Evolutionary conservation across 2,888 invertebrate genomes (phyloP).

Genomic region (Patella depressa): DNA sequence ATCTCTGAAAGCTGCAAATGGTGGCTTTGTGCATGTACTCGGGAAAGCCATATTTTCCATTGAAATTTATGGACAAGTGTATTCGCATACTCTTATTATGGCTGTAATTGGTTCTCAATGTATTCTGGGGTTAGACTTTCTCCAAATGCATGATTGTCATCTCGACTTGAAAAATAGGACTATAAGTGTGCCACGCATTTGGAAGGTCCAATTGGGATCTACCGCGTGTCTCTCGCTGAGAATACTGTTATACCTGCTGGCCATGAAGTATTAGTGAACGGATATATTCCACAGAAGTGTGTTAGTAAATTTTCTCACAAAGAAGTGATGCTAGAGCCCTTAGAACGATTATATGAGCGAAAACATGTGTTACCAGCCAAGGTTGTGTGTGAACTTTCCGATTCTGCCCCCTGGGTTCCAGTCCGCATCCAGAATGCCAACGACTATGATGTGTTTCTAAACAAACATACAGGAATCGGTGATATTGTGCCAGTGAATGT

Average conservation of each 20-base stretch:
- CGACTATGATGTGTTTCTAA: not conserved
- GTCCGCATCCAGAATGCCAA: no score
- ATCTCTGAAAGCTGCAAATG: not conserved
- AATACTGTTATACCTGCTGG: not conserved
- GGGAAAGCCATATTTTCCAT: not conserved
- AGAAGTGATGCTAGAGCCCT: not conserved
- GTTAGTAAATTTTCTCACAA: not conserved
- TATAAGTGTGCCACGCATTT: not conserved
- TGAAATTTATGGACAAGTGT: not conserved
- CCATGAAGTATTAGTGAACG: not conserved
- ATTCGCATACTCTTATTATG: not conserved
- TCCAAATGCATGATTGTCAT: not conserved
- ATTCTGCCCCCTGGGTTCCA: no score
- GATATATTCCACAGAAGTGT: not conserved
- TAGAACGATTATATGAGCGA: not conserved
- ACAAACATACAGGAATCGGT: not conserved
- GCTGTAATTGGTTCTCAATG: not conserved
- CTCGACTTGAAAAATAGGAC: not conserved
- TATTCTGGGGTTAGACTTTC: not conserved
- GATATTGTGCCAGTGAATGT: not conserved
- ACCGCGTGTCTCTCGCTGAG: not conserved
- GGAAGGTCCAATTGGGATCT: slow-evolving; percentile 8
- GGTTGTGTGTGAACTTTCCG: no score
- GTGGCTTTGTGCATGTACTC: not conserved
- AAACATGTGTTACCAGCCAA: no score